Evolutionary conservation across 2,888 invertebrate genomes (phyloP).

Genomic region (Cryptosula pallasiana): DNA sequence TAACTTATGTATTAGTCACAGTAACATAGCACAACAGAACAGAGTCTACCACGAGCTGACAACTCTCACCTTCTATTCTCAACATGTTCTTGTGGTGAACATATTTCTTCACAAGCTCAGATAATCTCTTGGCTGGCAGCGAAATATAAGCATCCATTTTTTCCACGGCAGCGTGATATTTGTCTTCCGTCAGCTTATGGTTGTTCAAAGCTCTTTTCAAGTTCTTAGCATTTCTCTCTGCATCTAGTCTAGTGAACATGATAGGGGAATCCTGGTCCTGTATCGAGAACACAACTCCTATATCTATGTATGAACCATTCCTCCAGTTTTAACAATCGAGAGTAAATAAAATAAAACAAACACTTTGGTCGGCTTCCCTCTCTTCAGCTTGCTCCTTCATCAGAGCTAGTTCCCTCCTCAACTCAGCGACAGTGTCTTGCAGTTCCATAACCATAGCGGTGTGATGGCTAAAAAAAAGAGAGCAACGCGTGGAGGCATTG

Average conservation of each 20-base stretch:
- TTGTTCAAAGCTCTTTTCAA: slow-evolving; percentile 45
- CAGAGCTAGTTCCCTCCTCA: slow-evolving; percentile 28
- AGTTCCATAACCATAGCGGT: slow-evolving; percentile 51
- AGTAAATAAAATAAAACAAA: not conserved
- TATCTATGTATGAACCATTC: too few relatives aligned
- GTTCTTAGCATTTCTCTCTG: slow-evolving; percentile 49
- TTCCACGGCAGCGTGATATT: slow-evolving; percentile 40
- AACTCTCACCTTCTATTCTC: slow-evolving; percentile 44
- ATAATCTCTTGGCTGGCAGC: slow-evolving; percentile 46
- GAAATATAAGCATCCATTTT: slow-evolving; percentile 51
- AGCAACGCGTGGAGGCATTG: too few relatives aligned
- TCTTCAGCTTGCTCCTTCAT: slow-evolving; percentile 17
- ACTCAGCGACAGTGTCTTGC: slow-evolving; percentile 49
- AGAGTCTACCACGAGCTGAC: not conserved
- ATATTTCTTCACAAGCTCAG: slow-evolving; percentile 48
- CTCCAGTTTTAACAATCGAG: too few relatives aligned
- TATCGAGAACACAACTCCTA: too few relatives aligned
- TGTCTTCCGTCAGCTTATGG: slow-evolving; percentile 27
- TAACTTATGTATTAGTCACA: too few relatives aligned
- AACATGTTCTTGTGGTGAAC: slow-evolving; percentile 48
- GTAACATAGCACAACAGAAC: not conserved
- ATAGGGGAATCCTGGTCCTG: slow-evolving; percentile 36
- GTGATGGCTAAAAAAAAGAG: too few relatives aligned
- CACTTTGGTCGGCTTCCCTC: not conserved
- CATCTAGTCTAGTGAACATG: slow-evolving; percentile 51